A percentile compares a stretch with the other conserved stretches of the same genome.
These are phyloP conservation scores for Acanthis flammea DNA, from an alignment of 2,797 vertebrate species.

Conservation along the genomic window DNA sequence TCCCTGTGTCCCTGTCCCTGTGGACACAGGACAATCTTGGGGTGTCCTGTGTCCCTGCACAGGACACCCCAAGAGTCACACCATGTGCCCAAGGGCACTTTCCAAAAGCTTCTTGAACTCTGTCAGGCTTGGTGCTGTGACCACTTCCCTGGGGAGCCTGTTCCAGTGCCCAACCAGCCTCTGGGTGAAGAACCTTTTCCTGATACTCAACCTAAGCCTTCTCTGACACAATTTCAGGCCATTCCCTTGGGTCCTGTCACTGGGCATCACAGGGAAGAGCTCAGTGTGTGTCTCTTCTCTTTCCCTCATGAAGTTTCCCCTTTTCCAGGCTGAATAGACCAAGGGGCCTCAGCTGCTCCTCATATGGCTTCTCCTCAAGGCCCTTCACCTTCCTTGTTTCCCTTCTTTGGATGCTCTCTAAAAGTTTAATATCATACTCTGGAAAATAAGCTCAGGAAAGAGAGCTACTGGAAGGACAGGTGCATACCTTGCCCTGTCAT, in stretches of 20 bases:
- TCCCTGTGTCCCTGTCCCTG: too few species aligned
- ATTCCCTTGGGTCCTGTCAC: not conserved
- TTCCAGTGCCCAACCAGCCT: accelerated
- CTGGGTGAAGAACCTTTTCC: not conserved
- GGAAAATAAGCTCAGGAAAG: not conserved
- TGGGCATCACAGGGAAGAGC: not conserved
- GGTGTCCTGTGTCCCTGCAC: too few species aligned
- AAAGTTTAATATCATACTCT: not conserved
- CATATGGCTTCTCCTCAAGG: not conserved
- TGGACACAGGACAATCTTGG: too few species aligned
- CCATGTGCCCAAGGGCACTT: not conserved
- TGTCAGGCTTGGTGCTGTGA: not conserved
- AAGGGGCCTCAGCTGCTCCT: not conserved
- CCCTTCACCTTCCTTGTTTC: not conserved
- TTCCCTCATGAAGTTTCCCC: accelerated
- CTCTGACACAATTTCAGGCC: not conserved
- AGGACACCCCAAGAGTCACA: not conserved
- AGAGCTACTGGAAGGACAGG: not conserved
- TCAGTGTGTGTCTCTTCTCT: not conserved
- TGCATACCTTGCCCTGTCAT: not conserved
- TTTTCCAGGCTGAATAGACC: not conserved
- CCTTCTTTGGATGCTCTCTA: not conserved
- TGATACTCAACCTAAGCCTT: not conserved
- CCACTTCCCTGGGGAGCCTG: not conserved
- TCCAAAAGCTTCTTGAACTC: not conserved